phyloP scores from a whole-genome alignment of 2,113 vertebrate genomes.

The Glareola pratincola region DNA sequence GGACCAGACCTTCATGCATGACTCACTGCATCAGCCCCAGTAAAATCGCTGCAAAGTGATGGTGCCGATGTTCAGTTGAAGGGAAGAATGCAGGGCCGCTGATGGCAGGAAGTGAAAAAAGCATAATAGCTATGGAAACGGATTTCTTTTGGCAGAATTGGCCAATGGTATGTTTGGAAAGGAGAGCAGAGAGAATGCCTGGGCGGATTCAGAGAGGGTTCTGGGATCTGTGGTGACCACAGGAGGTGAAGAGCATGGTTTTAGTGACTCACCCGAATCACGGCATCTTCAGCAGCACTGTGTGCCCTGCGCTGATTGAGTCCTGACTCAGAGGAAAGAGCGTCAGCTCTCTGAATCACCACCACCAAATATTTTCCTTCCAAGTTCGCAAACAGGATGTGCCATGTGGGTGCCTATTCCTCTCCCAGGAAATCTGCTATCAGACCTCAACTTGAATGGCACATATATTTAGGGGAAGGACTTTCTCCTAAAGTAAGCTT shows the following conservation, averaged over 20 bases:
- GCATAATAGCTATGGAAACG: not conserved
- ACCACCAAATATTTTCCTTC: not conserved
- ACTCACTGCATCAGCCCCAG: not conserved
- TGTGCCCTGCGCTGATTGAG: not conserved
- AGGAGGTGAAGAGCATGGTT: not conserved
- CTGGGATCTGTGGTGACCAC: not conserved
- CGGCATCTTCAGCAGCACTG: not conserved
- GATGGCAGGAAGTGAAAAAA: not conserved
- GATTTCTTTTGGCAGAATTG: not conserved
- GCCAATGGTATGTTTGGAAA: not conserved
- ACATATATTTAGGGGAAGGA: not conserved
- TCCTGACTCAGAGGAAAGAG: not conserved
- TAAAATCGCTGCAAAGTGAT: not conserved
- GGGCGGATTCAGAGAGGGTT: rapidly evolving
- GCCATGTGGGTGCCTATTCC: not conserved
- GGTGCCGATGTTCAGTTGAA: not conserved
- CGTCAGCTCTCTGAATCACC: not conserved
- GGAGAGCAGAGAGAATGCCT: not conserved
- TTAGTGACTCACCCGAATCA: not conserved
- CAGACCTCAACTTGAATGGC: not conserved
- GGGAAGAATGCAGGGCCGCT: not conserved
- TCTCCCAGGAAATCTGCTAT: not conserved
- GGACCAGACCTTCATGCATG: not conserved
- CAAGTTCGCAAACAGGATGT: not conserved
- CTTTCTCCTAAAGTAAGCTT: not conserved